Conservation (phyloP, 37 sponge, comb jelly and placozoan genomes). For the Dysidea cf. avara region DNA sequence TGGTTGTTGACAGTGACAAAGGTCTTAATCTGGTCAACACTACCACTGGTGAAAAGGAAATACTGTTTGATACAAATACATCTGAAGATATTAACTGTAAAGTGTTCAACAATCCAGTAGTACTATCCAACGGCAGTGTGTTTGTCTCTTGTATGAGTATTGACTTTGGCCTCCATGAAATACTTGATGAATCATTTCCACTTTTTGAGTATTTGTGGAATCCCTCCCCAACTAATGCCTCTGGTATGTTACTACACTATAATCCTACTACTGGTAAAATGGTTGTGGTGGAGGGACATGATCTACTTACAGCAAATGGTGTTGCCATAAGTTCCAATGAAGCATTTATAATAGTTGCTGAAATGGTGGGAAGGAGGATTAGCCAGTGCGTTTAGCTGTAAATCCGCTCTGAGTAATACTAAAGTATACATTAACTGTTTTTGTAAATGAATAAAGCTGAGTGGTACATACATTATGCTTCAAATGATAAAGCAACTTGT, state of each 20-base stretch:
- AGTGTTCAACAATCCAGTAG: constrained; percentile 32
- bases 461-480: no score
- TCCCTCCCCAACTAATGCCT: constrained; percentile 28
- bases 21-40: no score
- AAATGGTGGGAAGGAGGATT: constrained; percentile 63
- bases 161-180: constrained; percentile 18
- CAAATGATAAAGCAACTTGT: no score
- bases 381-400: no score
- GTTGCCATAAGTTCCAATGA: constrained; percentile 46
- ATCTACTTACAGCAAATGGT: constrained; percentile 80
- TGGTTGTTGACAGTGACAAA: no score
- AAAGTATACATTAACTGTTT: no score
- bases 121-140: constrained; percentile 60
- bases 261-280: constrained; percentile 30
- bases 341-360: constrained; percentile 57
- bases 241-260: constrained; percentile 71
- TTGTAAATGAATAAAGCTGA: no score
- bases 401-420: no score
- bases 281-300: constrained; percentile 20
- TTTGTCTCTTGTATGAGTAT: constrained; percentile 34
- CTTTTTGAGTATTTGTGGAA: constrained; percentile 31
- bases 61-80: no score
- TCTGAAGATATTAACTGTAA: no score
- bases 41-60: no score
- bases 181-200: neutral